Percentiles rank a stretch among this genome's conserved stretches.
phyloP scores from a whole-genome alignment of 2,113 vertebrate species.

The Callopanchax toddi region DNA sequence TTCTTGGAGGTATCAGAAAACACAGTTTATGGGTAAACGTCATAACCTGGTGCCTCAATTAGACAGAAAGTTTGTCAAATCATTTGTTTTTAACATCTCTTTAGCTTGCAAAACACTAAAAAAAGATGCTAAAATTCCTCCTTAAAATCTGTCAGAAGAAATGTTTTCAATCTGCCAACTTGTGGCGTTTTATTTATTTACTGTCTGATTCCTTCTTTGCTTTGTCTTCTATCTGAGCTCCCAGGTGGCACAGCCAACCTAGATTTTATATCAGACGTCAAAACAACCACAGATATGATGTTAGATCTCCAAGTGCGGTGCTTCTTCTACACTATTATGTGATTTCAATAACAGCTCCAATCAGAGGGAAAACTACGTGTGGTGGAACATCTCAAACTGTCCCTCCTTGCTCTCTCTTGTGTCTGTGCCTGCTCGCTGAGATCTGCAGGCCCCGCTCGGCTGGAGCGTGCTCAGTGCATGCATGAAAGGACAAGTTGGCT shows the following conservation, averaged over 20 bases:
- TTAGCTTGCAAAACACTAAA: too few relatives aligned
- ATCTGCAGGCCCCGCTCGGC: neutral
- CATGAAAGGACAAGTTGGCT: neutral
- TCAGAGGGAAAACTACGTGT: too few relatives aligned
- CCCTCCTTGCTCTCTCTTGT: too few relatives aligned
- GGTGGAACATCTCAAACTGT: neutral
- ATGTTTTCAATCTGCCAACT: too few relatives aligned
- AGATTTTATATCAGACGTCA: neutral
- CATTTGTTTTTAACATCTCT: neutral
- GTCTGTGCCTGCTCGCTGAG: neutral
- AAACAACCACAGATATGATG: too few relatives aligned
- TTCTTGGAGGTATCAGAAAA: conserved; percentile 34
- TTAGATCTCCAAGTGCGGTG: too few relatives aligned
- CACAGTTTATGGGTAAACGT: conserved; percentile 20
- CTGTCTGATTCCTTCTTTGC: conserved; percentile 49
- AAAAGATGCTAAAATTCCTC: conserved; percentile 1
- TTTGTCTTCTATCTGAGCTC: conserved; percentile 4
- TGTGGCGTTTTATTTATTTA: conserved; percentile 18
- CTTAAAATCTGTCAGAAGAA: too few relatives aligned
- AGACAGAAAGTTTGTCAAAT: conserved; percentile 13
- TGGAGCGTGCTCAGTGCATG: neutral
- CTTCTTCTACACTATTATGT: too few relatives aligned
- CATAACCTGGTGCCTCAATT: conserved; percentile 22
- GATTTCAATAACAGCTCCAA: too few relatives aligned
- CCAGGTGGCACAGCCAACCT: neutral